Percentiles rank a stretch among this genome's conserved stretches.
Evolutionary conservation across 2,888 invertebrate species (phyloP).

Genomic region (Drosophila picticornis): DNA sequence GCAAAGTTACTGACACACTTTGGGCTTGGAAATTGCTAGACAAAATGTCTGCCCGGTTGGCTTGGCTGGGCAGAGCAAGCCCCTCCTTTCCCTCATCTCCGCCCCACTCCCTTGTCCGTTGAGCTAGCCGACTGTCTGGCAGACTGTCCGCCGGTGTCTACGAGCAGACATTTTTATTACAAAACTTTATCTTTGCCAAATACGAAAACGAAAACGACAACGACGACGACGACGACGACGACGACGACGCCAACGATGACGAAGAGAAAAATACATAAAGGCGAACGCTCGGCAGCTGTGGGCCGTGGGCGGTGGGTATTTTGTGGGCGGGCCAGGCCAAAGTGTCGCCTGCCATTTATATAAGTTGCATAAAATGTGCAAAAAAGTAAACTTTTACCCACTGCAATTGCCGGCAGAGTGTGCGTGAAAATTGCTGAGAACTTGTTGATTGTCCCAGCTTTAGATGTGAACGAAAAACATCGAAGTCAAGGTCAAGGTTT

Average conservation of each 20-base stretch:
- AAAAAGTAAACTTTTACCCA: constrained; percentile 37
- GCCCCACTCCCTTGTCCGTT: background rate
- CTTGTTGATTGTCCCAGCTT: constrained; percentile 56
- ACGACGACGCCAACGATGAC: constrained; percentile 48
- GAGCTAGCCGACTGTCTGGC: constrained; percentile 24
- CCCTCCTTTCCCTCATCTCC: background rate
- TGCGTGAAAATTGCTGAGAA: constrained; percentile 44
- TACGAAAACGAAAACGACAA: constrained; percentile 61
- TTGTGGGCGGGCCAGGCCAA: constrained; percentile 36
- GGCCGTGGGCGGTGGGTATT: constrained; percentile 17
- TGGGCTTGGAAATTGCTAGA: constrained; percentile 74
- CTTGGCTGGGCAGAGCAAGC: constrained; percentile 26
- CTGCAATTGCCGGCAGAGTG: constrained; percentile 41
- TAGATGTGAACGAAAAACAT: background rate
- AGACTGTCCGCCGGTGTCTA: constrained; percentile 63
- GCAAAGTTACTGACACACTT: constrained; percentile 82
- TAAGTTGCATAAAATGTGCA: constrained; percentile 78
- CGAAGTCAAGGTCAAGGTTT: background rate
- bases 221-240: constrained; percentile 23
- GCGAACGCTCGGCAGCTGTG: constrained; percentile 46
- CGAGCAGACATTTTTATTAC: constrained; percentile 81
- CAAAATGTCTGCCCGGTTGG: constrained; percentile 68
- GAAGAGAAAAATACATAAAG: constrained; percentile 64
- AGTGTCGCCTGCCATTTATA: constrained; percentile 75
- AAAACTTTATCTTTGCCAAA: constrained; percentile 82